Evolutionary conservation across 2,797 vertebrate species (phyloP).

Genomic region (Thalassophryne amazonica): DNA sequence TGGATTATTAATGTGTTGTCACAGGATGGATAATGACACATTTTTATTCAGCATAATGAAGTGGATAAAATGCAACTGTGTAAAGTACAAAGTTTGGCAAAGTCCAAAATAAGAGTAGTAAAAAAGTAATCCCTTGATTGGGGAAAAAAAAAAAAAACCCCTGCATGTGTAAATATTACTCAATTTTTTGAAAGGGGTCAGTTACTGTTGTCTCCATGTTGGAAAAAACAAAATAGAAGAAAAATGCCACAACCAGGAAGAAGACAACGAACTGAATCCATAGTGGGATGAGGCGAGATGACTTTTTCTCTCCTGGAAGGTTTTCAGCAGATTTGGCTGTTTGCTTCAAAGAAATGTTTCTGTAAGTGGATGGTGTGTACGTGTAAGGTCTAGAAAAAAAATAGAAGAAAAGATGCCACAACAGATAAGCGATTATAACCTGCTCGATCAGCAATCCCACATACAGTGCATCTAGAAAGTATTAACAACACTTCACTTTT

Average conservation of each 20-base stretch:
- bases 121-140: constrained; percentile 26
- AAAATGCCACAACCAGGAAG: constrained; percentile 60
- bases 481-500: too few relatives aligned
- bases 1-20: too few relatives aligned
- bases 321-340: constrained; percentile 9
- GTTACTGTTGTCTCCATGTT: constrained; percentile 66
- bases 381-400: constrained; percentile 40
- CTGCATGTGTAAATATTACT: constrained; percentile 26
- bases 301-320: constrained; percentile 18
- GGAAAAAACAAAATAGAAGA: constrained; percentile 71
- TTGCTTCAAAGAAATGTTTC: constrained; percentile 34
- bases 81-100: constrained; percentile 17
- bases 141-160: background rate
- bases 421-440: too few relatives aligned
- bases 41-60: constrained; percentile 3
- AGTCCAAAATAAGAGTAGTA: constrained; percentile 16
- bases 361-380: constrained; percentile 45
- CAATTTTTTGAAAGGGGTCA: constrained; percentile 49
- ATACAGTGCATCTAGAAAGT: too few relatives aligned
- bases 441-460: too few relatives aligned
- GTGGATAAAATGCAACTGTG: constrained; percentile 6
- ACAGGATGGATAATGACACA: too few relatives aligned
- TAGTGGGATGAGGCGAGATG: constrained; percentile 55
- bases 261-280: constrained; percentile 76
- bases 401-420: too few relatives aligned